Base-by-base conservation (phyloP, 2,888 invertebrate genomes). In the Campaea margaritaria region DNA sequence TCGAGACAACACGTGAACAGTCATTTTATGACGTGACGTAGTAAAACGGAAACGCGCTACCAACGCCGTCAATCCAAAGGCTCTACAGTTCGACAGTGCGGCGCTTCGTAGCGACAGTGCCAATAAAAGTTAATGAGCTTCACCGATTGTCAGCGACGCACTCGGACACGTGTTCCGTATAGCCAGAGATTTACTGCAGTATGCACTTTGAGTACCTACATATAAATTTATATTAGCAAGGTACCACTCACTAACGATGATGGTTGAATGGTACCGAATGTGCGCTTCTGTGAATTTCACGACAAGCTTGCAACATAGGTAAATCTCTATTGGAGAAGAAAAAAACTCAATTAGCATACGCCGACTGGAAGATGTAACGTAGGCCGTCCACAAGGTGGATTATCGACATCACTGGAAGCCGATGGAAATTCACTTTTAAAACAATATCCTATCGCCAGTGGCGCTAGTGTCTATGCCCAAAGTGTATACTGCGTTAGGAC, bases 71-170 rank as follows among this genome's bases (percentile, higher is more conserved):
- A 78, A 76, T 81, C 75, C 76, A 58, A 68, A 68, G 70, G 62
- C 70, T 72, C 64, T 70, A 74, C 65, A 71, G 28, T 34, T 28
- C 60, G 48, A 58, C 58, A 58, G 47, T 11, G 44, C 53, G 31
- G 13, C 41, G 59, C 50, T 15, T 36, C 47, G 15, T 27, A 13
- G 65, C 66, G 64, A 67, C 75, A 77, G 74, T 74, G 76, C 78
- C 78, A 79, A 88, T 89, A 89, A 89, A 89, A 87, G 73, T 81
- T 85, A 87, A 89, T 86, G 87, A 85, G 79, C 75, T 76, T 64
- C 68, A 67, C 74, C 72, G 72, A 82, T 82, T 78, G 82, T 75
- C 65, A 65, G 76, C 76, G 74, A 70, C 71, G 49, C 69, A 52
- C 67, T 69, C 69, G 70, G 69, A 76, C 78, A 76, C 72, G 67